phyloP scores from a whole-genome alignment of 2,888 invertebrate genomes.

The Dicyrtomina minuta region DNA sequence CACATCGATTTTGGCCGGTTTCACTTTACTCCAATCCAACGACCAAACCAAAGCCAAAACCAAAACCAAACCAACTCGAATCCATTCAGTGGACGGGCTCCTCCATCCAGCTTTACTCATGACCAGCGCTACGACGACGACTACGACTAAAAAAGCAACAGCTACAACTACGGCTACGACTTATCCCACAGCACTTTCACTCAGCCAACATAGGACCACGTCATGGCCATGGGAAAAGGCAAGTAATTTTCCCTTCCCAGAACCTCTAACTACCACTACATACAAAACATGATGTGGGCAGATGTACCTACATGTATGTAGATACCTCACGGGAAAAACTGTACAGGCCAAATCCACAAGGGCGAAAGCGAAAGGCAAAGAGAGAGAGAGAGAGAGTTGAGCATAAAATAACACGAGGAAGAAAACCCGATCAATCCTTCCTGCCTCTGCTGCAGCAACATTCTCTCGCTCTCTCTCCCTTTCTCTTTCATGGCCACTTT shows the following conservation, averaged over 20 bases:
- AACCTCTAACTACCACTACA: too few species aligned
- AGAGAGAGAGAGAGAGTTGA: constrained; percentile 3
- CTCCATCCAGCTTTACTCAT: too few species aligned
- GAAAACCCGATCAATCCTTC: not conserved
- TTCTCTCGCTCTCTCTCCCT: constrained; percentile 1
- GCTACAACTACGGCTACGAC: not conserved
- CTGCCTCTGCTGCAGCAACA: not conserved
- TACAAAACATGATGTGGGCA: too few species aligned
- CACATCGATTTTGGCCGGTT: constrained; percentile 26
- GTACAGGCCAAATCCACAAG: too few species aligned
- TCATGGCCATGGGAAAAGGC: too few species aligned
- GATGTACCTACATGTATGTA: too few species aligned
- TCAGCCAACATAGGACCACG: not conserved
- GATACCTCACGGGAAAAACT: too few species aligned
- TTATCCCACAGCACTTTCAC: not conserved
- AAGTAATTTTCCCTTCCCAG: too few species aligned
- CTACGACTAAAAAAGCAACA: not conserved
- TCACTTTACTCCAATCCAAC: constrained; percentile 2
- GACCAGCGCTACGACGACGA: too few species aligned
- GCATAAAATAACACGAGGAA: not conserved
- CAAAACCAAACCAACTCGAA: not conserved
- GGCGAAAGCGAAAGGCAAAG: not conserved
- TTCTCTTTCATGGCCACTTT: not conserved
- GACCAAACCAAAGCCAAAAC: too few species aligned
- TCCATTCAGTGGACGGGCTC: not conserved